phyloP scores from a whole-genome alignment of 2,888 invertebrate species.

The Chromoteleia sp. region DNA sequence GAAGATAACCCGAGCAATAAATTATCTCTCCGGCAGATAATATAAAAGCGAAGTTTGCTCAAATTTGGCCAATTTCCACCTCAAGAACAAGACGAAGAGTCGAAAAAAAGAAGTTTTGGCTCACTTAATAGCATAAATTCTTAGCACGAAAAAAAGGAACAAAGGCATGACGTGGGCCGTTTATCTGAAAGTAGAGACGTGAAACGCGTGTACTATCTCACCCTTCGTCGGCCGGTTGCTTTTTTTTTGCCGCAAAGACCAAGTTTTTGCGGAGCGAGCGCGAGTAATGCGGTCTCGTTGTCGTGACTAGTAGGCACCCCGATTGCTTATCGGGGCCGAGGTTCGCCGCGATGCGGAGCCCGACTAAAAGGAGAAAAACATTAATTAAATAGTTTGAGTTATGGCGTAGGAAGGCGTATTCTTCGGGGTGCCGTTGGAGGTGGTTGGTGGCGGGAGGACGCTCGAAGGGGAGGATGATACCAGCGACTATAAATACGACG shows the following conservation, averaged over 20 bases:
- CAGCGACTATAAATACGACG: constrained; percentile 82
- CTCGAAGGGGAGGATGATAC: constrained; percentile 77
- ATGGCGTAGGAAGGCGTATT: constrained; percentile 71
- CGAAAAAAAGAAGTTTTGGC: constrained; percentile 49
- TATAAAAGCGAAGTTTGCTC: constrained; percentile 35
- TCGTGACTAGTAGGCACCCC: constrained; percentile 71
- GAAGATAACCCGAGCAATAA: constrained; percentile 16
- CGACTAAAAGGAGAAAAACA: constrained; percentile 75
- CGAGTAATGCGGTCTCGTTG: constrained; percentile 69
- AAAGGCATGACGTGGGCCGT: constrained; percentile 62
- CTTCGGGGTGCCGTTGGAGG: constrained; percentile 63
- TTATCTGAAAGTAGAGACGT: constrained; percentile 69
- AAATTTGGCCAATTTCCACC: constrained; percentile 45
- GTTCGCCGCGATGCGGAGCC: constrained; percentile 68
- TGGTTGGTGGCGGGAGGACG: constrained; percentile 56
- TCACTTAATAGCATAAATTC: constrained; percentile 65
- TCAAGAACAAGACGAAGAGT: constrained; percentile 30
- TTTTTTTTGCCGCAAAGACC: constrained; percentile 55
- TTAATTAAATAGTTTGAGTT: constrained; percentile 82
- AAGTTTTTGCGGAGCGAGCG: constrained; percentile 64
- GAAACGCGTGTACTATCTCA: constrained; percentile 71
- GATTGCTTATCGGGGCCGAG: constrained; percentile 71
- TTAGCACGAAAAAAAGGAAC: constrained; percentile 57
- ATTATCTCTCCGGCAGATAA: constrained; percentile 38
- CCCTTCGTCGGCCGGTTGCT: constrained; percentile 59